Evolutionary conservation across 2,797 vertebrate species (phyloP), one percentile per base, ranked within the genome.

Genomic region (Notoglanidium macrostoma): DNA sequence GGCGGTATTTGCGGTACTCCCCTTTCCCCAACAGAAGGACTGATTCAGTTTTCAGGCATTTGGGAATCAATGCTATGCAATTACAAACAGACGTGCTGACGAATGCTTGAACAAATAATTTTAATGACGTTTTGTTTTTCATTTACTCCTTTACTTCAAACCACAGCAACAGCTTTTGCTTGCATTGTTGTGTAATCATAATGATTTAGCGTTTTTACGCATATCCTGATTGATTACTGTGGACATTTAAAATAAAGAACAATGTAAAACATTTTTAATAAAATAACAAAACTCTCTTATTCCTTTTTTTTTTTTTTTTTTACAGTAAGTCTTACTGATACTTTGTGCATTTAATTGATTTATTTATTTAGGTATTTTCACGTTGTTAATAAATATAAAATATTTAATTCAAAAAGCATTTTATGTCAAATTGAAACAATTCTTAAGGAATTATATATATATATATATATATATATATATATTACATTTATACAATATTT

Each of bases 111-210:
- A 61, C 51, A 54, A 70, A 78, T 87, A 23, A 77, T 49, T 70
- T 55, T 57, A 83, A 83, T 83, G 4, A 83, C 68, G 46, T 83
- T 51, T n/a, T 35, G 35, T 35, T 83, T 83, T 81, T 81, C 29
- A 63, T 81, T 63, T 63, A 17, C 63, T 68, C 40, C 51, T 68
- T 54, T 67, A 51, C 46, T 23, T 68, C 12, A 68, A 68, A 63
- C 63, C 81, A 54, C n/a, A 0, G 2, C 46, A 83, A 6, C 61
- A 65, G 61, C 26, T 54, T 83, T 32, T 14, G 10, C 21, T 68
- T 67, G 15, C 8, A 5, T 67, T 83, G 80, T 51, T 29, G n/a
- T 67, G 61, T 1, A 65, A 29, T 65, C 15, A 32, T 63, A 12
- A 81, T 65, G 44, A 57, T 32, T 73, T 61, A 76, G 40, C 32